Base-by-base conservation (phyloP, 2,888 invertebrate genomes). In the Morinoia aosen region DNA sequence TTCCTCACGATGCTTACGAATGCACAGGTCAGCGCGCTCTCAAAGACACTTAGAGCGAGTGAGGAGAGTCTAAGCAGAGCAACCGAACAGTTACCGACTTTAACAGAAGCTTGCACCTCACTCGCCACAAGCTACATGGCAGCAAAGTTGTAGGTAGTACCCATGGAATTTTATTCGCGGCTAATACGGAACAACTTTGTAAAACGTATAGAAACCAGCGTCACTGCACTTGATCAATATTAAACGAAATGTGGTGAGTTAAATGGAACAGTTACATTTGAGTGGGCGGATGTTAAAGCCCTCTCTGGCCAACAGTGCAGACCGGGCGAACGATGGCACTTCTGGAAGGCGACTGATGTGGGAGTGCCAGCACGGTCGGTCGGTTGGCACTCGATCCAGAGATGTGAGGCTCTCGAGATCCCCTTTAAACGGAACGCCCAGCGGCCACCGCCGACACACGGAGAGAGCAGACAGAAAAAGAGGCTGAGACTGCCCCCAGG, bases 401-500 rank as follows among this genome's bases (percentile, higher is more conserved):
- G 57, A 33, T 33, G 93, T 48, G 19, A 16, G 39, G 58, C 33
- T 48, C 95, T 95, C 95, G 95, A n/a, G 64, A 64, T 64, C 64
- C 95, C 95, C 95, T 76, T 95, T 95, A 64, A 95, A 95, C 95
- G 95, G 25, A 95, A 95, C 95, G 95, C 95, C 95, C 95, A 95
- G 93, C 93, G n/a, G 93, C 56, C 48, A 56, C 91, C n/a, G 93
- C 93, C n/a, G 93, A 33, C 57, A n/a, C 93, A n/a, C 57, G 11
- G 57, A 93, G 33, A 93, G 93, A 56, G 93, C 56, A 56, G 93
- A 57, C 57, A 40, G 90, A 90, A 48, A 48, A 48, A 90, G 90
- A 57, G 93, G 93, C 48, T 12, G 91, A 93, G 93, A 90, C 48
- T 48, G 8, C 90, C 16, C n/a, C 90, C 16, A 48, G 90, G 39